These are phyloP conservation scores for Melopsittacus undulatus DNA, from an alignment of 2,797 vertebrate genomes.

Conservation along the genomic window DNA sequence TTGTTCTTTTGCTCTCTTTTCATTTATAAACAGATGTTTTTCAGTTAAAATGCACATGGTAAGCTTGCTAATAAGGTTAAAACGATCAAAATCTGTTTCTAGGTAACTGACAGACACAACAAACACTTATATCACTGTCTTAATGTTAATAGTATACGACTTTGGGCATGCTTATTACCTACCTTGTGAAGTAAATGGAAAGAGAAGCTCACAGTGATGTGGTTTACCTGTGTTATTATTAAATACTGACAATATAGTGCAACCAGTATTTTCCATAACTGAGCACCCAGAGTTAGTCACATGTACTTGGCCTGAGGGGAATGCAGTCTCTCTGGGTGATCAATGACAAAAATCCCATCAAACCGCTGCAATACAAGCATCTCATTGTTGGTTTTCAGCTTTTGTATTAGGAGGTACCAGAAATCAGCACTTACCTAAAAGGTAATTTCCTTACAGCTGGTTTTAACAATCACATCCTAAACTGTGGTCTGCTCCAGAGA, in stretches of 20 bases:
- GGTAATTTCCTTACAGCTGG: neutral
- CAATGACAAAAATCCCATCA: neutral
- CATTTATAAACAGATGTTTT: neutral
- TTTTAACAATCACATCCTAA: neutral
- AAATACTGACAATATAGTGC: neutral
- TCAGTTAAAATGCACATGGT: neutral
- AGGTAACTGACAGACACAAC: slow-evolving; percentile 23
- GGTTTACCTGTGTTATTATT: slow-evolving; percentile 20
- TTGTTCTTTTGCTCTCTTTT: neutral
- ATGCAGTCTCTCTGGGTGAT: neutral
- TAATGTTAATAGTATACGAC: slow-evolving; percentile 21
- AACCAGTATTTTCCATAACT: slow-evolving; percentile 13
- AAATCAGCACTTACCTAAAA: neutral
- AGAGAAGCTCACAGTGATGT: slow-evolving; percentile 24
- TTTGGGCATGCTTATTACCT: neutral
- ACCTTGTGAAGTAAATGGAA: slow-evolving; percentile 27
- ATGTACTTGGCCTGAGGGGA: neutral
- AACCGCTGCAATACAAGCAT: neutral
- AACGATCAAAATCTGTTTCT: slow-evolving; percentile 19
- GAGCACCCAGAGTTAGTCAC: slow-evolving; percentile 32
- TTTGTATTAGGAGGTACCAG: neutral
- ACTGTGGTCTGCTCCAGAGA: neutral
- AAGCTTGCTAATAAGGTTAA: neutral
- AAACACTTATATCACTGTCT: neutral
- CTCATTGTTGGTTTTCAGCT: neutral